phyloP scores from a whole-genome alignment of 2,888 invertebrate species.

The Steinernema scapterisci region DNA sequence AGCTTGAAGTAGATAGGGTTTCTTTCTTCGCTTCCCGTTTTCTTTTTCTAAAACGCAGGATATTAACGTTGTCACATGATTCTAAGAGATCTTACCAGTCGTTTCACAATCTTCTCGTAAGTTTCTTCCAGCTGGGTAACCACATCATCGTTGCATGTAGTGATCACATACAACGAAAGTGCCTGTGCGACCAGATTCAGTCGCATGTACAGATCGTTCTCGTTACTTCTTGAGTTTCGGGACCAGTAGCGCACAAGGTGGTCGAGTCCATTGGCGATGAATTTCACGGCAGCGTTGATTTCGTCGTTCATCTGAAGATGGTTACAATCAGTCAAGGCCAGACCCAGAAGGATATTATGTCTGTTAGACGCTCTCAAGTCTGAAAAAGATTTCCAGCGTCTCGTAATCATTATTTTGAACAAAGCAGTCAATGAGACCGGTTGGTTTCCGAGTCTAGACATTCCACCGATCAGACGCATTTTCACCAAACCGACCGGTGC shows the following conservation, averaged over 20 bases:
- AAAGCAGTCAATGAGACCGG: too few relatives aligned
- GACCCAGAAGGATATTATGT: too few relatives aligned
- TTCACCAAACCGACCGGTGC: too few relatives aligned
- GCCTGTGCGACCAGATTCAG: neutral
- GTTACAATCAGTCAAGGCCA: too few relatives aligned
- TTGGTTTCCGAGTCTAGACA: too few relatives aligned
- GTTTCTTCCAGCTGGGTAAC: neutral
- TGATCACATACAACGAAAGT: neutral
- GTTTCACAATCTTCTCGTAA: neutral
- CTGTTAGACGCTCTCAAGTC: too few relatives aligned
- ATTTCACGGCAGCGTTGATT: neutral
- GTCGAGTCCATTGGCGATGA: neutral
- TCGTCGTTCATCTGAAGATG: slow-evolving; percentile 3
- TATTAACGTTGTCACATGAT: neutral
- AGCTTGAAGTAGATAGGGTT: neutral
- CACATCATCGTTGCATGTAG: neutral
- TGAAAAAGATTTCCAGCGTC: too few relatives aligned
- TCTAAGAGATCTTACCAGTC: neutral
- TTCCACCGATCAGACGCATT: too few relatives aligned
- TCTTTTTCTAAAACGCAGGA: neutral
- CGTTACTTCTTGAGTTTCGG: neutral
- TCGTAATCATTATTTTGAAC: too few relatives aligned
- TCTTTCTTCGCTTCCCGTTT: neutral
- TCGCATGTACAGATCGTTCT: neutral
- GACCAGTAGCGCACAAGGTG: neutral